Conservation (phyloP, 1,140 invertebrate species). For the Hylaeus anthracinus region DNA sequence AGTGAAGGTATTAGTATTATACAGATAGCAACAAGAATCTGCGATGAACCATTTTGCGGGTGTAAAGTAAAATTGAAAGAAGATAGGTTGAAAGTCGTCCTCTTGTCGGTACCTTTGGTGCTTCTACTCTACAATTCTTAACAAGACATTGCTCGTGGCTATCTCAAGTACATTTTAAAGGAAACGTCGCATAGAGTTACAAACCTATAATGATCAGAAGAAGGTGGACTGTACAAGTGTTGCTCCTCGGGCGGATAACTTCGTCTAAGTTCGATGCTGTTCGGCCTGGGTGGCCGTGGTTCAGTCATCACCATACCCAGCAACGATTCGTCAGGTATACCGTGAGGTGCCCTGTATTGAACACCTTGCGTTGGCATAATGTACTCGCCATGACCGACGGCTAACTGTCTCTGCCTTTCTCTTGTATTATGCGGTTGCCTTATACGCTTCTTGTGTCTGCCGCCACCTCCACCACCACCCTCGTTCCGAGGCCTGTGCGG, state of each 20-base stretch:
- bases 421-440: constrained; percentile 92
- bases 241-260: constrained; percentile 85
- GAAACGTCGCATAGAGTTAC: neutral
- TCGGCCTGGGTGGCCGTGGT: constrained; percentile 86
- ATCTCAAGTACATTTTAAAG: neutral
- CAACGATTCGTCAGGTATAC: constrained; percentile 76
- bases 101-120: no score
- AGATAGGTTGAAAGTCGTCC: no score
- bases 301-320: constrained; percentile 79
- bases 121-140: no score
- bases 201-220: constrained; percentile 78
- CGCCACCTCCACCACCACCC: constrained; percentile 80
- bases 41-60: no score
- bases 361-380: constrained; percentile 85
- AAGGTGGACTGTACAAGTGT: constrained; percentile 79
- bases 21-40: no score
- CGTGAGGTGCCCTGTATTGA: constrained; percentile 75
- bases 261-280: constrained; percentile 88
- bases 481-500: constrained; percentile 84
- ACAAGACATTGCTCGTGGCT: neutral
- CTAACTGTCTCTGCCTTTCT: constrained; percentile 91
- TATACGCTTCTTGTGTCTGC: constrained; percentile 90
- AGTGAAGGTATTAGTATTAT: no score
- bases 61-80: no score
- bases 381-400: constrained; percentile 91